A percentile compares a stretch with the other conserved stretches of the same genome.
Conservation (phyloP, 1,140 invertebrate species). For the Hyles vespertilio region DNA sequence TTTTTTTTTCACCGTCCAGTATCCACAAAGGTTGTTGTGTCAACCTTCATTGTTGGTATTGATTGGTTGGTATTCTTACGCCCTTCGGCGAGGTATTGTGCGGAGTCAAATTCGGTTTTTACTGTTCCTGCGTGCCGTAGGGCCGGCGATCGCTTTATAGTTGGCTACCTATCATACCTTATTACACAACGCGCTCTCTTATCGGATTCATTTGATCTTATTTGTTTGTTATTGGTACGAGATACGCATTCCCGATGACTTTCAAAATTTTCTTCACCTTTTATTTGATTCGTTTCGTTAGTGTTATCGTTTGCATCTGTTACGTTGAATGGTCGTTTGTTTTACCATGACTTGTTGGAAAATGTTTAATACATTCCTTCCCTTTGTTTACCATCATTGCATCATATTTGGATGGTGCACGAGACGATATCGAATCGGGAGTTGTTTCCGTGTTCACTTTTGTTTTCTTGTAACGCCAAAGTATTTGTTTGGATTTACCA, state of each 20-base stretch:
- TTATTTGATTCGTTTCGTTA: background rate
- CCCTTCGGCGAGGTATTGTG: conserved; percentile 28
- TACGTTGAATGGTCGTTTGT: background rate
- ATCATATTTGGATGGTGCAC: too few species aligned
- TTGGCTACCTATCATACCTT: conserved; percentile 10
- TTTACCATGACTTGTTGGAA: background rate
- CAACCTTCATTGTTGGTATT: conserved; percentile 39
- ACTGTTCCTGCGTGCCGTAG: conserved; percentile 14
- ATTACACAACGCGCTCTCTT: conserved; percentile 25
- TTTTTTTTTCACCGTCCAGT: conserved; percentile 31
- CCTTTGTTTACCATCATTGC: too few species aligned
- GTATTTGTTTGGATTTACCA: too few species aligned
- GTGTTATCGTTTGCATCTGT: background rate
- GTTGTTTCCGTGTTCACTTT: too few species aligned
- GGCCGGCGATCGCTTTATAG: conserved; percentile 15
- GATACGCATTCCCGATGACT: conserved; percentile 24
- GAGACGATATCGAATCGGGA: too few species aligned
- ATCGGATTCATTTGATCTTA: conserved; percentile 21
- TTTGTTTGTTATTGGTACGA: conserved; percentile 21
- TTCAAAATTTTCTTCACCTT: conserved; percentile 12
- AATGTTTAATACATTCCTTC: background rate
- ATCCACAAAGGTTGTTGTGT: conserved; percentile 28
- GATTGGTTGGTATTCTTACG: conserved; percentile 35
- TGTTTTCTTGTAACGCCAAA: too few species aligned
- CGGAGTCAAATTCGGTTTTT: conserved; percentile 23